Percentiles rank a stretch among this genome's conserved stretches.
These are phyloP conservation scores for Bemisia tabaci DNA, from an alignment of 1,140 invertebrate species.

Conservation along the genomic window DNA sequence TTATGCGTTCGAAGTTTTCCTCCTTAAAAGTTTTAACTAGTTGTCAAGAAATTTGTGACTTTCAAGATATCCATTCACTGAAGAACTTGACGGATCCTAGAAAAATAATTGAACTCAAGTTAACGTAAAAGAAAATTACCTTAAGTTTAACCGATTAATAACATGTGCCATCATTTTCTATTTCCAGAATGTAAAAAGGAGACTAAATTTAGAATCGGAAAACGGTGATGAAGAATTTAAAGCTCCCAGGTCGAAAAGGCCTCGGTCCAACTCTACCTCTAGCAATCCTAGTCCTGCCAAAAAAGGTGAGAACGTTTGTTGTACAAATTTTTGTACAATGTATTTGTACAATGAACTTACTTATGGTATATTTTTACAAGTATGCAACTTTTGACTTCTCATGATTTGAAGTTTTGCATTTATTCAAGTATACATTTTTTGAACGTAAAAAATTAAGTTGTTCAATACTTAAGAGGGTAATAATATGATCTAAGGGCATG, in stretches of 20 bases:
- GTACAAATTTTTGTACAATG: background rate
- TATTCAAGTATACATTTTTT: no score
- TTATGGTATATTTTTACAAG: background rate
- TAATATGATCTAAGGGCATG: no score
- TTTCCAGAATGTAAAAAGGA: constrained; percentile 55
- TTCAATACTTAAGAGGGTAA: no score
- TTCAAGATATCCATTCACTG: background rate
- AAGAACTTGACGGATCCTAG: background rate
- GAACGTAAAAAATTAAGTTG: no score
- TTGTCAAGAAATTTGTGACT: background rate
- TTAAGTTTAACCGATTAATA: background rate
- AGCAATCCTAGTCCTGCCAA: constrained; percentile 16
- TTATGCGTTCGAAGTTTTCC: no score
- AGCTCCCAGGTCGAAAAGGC: constrained; percentile 33
- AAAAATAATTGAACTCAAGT: background rate
- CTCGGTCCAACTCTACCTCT: constrained; percentile 21
- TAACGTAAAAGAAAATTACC: no score
- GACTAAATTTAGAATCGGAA: constrained; percentile 51
- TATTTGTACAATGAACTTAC: background rate
- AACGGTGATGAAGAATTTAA: constrained; percentile 37
- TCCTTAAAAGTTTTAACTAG: background rate
- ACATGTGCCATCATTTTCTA: background rate
- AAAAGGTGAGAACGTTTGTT: constrained; percentile 8
- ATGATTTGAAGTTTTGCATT: no score
- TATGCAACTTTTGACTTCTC: constrained; percentile 1